Percentiles rank a stretch among this genome's conserved stretches.
Evolutionary conservation across 2,797 vertebrate species (phyloP).

Genomic region (Anabacerthia variegaticeps): DNA sequence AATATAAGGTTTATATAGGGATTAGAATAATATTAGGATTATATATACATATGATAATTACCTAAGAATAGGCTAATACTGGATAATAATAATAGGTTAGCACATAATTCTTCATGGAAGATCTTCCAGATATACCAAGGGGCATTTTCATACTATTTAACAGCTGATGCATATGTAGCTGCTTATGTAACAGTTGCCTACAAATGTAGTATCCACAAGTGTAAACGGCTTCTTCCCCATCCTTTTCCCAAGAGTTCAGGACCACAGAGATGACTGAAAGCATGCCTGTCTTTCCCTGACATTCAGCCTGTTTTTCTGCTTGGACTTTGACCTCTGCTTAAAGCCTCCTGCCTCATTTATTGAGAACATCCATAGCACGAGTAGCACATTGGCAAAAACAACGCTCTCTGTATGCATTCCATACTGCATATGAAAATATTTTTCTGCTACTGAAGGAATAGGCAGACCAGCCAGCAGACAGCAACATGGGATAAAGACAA

Average conservation of each 20-base stretch:
- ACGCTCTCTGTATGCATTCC: neutral
- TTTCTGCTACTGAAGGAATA: neutral
- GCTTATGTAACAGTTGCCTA: neutral
- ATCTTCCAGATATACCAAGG: neutral
- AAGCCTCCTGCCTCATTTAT: neutral
- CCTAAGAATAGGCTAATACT: neutral
- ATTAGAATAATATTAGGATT: neutral
- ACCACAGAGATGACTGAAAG: neutral
- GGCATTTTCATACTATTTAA: neutral
- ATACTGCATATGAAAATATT: neutral
- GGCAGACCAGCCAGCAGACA: neutral
- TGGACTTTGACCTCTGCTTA: neutral
- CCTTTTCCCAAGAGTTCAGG: neutral
- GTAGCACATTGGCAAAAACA: neutral
- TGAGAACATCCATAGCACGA: neutral
- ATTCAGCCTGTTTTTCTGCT: neutral
- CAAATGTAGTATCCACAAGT: fast-evolving
- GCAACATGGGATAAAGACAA: neutral
- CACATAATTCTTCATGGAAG: neutral
- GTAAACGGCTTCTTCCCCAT: neutral
- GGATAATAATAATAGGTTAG: neutral
- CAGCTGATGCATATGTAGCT: neutral
- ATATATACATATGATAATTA: neutral
- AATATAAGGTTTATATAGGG: neutral
- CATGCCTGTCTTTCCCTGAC: neutral